A percentile compares a stretch with the other conserved stretches of the same genome.
Conservation (phyloP, 2,888 invertebrate species). For the Buathra laborator region DNA sequence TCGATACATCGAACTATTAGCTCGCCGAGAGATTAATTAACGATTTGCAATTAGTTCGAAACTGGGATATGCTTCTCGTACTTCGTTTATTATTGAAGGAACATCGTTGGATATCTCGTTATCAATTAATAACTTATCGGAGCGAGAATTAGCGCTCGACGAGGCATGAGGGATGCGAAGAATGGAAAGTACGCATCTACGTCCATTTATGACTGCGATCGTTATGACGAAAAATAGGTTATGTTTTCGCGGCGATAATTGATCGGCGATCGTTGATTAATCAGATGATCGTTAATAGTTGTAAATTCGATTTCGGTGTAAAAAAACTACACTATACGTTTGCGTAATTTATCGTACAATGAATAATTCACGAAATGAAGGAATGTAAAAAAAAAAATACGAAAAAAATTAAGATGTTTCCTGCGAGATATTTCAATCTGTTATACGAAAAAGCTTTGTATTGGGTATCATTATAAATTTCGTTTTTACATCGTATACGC, state of each 20-base stretch:
- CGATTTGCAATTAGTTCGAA: constrained; percentile 56
- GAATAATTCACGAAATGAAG: too few relatives aligned
- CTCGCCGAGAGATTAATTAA: constrained; percentile 58
- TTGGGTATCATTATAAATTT: neutral
- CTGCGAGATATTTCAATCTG: neutral
- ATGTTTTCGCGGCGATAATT: neutral
- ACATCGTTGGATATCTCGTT: constrained; percentile 39
- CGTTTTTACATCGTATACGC: neutral
- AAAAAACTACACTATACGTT: too few relatives aligned
- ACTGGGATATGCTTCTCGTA: constrained; percentile 47
- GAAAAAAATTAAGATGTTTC: neutral
- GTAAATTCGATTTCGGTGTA: too few relatives aligned
- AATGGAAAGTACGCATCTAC: neutral
- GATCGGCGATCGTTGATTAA: neutral
- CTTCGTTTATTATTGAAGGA: constrained; percentile 39
- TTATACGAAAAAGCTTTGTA: neutral
- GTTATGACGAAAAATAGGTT: too few relatives aligned
- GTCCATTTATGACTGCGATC: too few relatives aligned
- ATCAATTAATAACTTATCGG: constrained; percentile 33
- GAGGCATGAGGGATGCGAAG: neutral
- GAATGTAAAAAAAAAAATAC: too few relatives aligned
- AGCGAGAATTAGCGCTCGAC: neutral
- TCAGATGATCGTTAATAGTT: too few relatives aligned
- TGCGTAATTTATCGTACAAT: too few relatives aligned
- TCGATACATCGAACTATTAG: neutral